Conservation (phyloP, 2,888 invertebrate genomes). For the Mechanitis mazaeus region DNA sequence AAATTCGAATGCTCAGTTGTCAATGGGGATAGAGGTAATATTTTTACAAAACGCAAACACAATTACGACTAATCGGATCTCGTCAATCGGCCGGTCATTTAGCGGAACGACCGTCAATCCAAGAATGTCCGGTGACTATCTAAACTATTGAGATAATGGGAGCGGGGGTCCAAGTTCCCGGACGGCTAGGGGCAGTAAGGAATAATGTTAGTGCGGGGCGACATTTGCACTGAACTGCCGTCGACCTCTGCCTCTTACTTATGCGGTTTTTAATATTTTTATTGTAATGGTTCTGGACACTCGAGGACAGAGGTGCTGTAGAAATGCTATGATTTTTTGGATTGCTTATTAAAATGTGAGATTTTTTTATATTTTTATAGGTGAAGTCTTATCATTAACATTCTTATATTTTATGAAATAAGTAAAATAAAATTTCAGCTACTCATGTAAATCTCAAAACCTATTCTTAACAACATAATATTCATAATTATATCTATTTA, state of each 20-base stretch:
- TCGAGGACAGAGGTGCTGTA: constrained; percentile 24
- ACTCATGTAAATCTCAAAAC: too few species aligned
- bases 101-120: constrained; percentile 60
- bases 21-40: constrained; percentile 51
- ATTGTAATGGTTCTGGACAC: constrained; percentile 77
- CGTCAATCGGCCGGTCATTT: constrained; percentile 72
- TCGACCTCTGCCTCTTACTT: constrained; percentile 75
- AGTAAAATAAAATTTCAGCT: too few species aligned
- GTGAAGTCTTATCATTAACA: too few species aligned
- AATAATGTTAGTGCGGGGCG: constrained; percentile 75
- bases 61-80: constrained; percentile 75
- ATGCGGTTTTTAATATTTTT: constrained; percentile 80
- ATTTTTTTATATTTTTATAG: neutral
- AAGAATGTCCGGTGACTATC: constrained; percentile 71
- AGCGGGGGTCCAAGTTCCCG: constrained; percentile 52
- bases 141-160: constrained; percentile 76
- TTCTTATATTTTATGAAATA: constrained; percentile 11
- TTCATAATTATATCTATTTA: too few species aligned
- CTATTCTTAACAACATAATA: too few species aligned
- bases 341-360: neutral
- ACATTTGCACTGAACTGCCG: constrained; percentile 77
- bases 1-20: constrained; percentile 38
- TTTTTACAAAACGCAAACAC: constrained; percentile 72
- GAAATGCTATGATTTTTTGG: constrained; percentile 14
- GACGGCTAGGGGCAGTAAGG: constrained; percentile 50